A percentile compares a stretch with the other conserved stretches of the same genome.
Conservation (phyloP, 2,113 vertebrate species). For the Ellobius talpinus region DNA sequence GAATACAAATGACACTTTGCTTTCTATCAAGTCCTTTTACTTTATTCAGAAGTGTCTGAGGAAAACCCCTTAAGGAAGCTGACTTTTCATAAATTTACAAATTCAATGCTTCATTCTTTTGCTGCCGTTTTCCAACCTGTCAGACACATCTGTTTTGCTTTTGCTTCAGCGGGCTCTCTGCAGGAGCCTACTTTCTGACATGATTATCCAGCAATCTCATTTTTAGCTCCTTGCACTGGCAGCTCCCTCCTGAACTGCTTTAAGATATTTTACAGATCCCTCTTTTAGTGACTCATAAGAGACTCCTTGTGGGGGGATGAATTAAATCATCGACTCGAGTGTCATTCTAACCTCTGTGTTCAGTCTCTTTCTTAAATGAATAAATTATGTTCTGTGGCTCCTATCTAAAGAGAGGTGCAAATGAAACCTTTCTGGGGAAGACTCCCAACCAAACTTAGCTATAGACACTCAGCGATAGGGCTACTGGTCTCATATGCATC, state of each 20-base stretch:
- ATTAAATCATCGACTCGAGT: constrained; percentile 74
- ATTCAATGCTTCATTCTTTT: constrained; percentile 74
- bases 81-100: constrained; percentile 71
- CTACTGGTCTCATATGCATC: not conserved
- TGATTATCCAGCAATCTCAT: constrained; percentile 76
- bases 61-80: constrained; percentile 25
- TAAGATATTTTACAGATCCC: constrained; percentile 79
- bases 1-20: constrained; percentile 55
- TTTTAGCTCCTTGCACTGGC: constrained; percentile 67
- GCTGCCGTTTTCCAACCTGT: constrained; percentile 75
- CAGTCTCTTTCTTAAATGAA: constrained; percentile 65
- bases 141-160: constrained; percentile 82
- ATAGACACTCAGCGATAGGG: not conserved
- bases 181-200: constrained; percentile 73
- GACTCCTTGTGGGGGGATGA: constrained; percentile 37
- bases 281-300: constrained; percentile 71
- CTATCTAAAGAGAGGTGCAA: constrained; percentile 12
- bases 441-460: not conserved
- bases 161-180: constrained; percentile 76
- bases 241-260: constrained; percentile 73
- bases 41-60: constrained; percentile 58
- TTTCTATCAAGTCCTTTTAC: constrained; percentile 62
- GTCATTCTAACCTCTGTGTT: constrained; percentile 57
- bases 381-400: constrained; percentile 68
- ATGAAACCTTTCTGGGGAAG: not conserved